Conservation (phyloP, 92 coral and sea anemone species). For the Porites lobata region DNA sequence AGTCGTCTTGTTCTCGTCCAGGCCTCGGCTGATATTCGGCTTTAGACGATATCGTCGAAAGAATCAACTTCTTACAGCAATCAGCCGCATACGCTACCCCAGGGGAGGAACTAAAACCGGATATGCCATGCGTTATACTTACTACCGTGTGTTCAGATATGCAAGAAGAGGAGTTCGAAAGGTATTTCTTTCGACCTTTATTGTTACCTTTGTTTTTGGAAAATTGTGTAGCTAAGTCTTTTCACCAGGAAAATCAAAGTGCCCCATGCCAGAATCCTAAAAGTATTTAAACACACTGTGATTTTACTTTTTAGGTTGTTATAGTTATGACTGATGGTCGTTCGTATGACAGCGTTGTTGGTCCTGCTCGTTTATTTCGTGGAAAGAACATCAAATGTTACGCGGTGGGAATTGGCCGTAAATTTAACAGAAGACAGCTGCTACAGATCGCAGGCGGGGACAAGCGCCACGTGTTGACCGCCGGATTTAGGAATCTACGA, state of each 20-base stretch:
- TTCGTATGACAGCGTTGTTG: constrained; percentile 60
- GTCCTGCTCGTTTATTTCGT: constrained; percentile 65
- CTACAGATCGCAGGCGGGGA: constrained; percentile 63
- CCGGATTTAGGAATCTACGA: constrained; percentile 56
- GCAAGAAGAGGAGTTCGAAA: constrained; percentile 65
- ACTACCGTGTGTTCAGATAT: constrained; percentile 43
- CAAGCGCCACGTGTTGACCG: constrained; percentile 67
- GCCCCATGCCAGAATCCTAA: too few species aligned
- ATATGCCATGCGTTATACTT: constrained; percentile 54
- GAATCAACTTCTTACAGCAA: constrained; percentile 20
- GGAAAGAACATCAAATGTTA: constrained; percentile 61
- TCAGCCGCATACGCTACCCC: constrained; percentile 61
- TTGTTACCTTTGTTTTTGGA: too few species aligned
- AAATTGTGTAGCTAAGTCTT: too few species aligned
- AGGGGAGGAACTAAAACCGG: constrained; percentile 72
- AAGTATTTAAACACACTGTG: not conserved
- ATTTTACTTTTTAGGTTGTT: constrained; percentile 22
- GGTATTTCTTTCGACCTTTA: constrained; percentile 29
- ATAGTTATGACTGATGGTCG: constrained; percentile 79
- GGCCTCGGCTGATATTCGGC: constrained; percentile 50
- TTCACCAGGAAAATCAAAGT: not conserved
- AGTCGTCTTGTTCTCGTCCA: constrained; percentile 32
- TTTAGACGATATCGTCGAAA: constrained; percentile 52
- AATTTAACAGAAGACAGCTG: constrained; percentile 54
- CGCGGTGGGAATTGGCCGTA: constrained; percentile 77